Conservation (phyloP, 1,140 invertebrate species). For the Elysia chlorotica region DNA sequence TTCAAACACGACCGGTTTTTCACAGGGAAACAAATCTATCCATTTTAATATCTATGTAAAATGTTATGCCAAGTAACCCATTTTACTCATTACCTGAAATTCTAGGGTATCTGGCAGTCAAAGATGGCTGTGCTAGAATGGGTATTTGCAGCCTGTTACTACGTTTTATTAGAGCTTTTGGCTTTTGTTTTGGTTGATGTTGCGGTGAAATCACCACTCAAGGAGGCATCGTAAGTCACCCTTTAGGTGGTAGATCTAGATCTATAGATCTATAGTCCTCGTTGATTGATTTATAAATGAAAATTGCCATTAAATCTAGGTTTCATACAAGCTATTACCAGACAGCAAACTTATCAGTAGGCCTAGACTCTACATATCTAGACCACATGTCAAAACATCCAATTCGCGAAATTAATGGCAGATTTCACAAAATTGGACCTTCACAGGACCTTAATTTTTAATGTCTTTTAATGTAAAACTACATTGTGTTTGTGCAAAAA, state of each 20-base stretch:
- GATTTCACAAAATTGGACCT: too few species aligned
- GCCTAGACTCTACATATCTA: too few species aligned
- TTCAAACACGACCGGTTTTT: constrained; percentile 23
- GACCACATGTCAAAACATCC: too few species aligned
- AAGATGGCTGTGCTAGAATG: constrained; percentile 16
- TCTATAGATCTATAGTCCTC: background rate
- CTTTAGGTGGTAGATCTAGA: background rate
- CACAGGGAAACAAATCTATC: too few species aligned
- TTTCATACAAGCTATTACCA: background rate
- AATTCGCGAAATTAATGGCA: too few species aligned
- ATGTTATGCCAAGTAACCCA: background rate
- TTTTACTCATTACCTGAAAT: background rate
- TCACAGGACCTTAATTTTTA: too few species aligned
- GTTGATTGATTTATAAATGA: background rate
- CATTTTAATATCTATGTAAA: background rate
- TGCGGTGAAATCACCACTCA: constrained; percentile 42
- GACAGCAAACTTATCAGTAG: too few species aligned
- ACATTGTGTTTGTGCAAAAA: too few species aligned
- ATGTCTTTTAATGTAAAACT: too few species aligned
- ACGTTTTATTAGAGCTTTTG: constrained; percentile 46
- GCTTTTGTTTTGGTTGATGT: constrained; percentile 46
- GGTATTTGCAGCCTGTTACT: constrained; percentile 36
- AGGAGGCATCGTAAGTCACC: constrained; percentile 42
- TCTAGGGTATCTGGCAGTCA: background rate
- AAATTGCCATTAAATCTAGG: background rate